Evolutionary conservation across 2,113 vertebrate species (phyloP), one percentile per base, ranked within the genome.

Genomic region (Scatophagus argus): DNA sequence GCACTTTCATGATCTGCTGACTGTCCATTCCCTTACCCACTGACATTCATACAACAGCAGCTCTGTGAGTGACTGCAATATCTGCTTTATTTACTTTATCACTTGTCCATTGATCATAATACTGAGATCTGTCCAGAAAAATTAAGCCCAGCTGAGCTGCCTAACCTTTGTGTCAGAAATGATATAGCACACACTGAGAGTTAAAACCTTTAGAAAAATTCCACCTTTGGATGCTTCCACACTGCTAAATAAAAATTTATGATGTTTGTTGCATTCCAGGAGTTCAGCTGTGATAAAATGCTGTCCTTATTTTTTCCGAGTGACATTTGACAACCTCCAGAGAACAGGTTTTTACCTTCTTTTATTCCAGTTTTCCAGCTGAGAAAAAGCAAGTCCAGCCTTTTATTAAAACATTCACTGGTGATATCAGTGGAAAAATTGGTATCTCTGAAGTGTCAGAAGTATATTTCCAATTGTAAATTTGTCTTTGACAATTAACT

Each of bases 101-200:
- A 43, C 44, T 25, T 43, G 39, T 67, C 51, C 49, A 74, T 71
- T 67, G 60, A 88, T 88, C 68, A 84, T 36, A 32, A 67, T 73
- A 56, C 56, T 3, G 3, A 27, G 21, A 63, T 81, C 62, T 79
- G 67, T 62, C 69, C 39, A 27, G 39, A 25, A 54, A 43, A 72
- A 78, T 67, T 44, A 71, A 77, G 39, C 59, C 5, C 43, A 60
- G 38, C 46, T 63, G 21, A 84, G 47, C 51, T 27, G n/a, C 41
- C 60, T 77, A 77, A 86, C 68, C 63, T 69, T 71, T 75, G 29
- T 58, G 46, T 87, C 61, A 69, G 38, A 77, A 74, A 75, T 52
- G 54, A 84, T 78, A 31, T 17, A 74, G 47, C 9, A 29, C 32
- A 62, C 31, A 51, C 1, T 38, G 13, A 41, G 41, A 56, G 38